These are phyloP conservation scores for Tachina fera DNA, from an alignment of 2,888 invertebrate species.

Conservation along the genomic window DNA sequence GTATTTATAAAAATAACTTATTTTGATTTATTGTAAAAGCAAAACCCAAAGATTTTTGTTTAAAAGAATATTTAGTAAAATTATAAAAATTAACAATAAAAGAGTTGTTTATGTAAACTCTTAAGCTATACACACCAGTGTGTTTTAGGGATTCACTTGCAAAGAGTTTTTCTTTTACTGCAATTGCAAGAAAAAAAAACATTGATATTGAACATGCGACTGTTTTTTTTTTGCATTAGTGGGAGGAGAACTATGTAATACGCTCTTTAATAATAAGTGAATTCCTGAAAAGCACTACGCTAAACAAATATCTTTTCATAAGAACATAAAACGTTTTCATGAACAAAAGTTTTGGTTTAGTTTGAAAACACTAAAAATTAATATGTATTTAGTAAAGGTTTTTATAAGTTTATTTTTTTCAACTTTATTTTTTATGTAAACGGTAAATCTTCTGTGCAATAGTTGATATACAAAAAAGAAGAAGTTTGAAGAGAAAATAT, in stretches of 20 bases:
- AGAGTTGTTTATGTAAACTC: background rate
- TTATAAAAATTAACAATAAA: slow-evolving; percentile 35
- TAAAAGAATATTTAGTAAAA: slow-evolving; percentile 66
- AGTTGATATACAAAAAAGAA: slow-evolving; percentile 70
- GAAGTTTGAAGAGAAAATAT: slow-evolving; percentile 38
- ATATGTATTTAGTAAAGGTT: slow-evolving; percentile 49
- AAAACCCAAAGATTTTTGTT: slow-evolving; percentile 69
- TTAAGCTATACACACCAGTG: background rate
- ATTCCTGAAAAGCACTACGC: background rate
- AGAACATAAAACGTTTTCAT: background rate
- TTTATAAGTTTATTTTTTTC: slow-evolving; percentile 51
- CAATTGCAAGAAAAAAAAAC: background rate
- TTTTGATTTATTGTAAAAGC: slow-evolving; percentile 45
- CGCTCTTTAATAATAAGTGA: background rate
- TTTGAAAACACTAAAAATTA: slow-evolving; percentile 31
- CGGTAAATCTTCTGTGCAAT: slow-evolving; percentile 74
- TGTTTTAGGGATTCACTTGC: background rate
- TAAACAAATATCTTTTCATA: background rate
- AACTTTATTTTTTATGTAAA: slow-evolving; percentile 54
- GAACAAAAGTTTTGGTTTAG: slow-evolving; percentile 9
- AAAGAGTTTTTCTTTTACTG: background rate
- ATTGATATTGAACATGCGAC: background rate
- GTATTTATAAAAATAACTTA: slow-evolving; percentile 23
- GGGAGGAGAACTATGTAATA: background rate
- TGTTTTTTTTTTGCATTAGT: background rate